Conservation (phyloP, 2,888 invertebrate species). For the Hydraecia micacea region DNA sequence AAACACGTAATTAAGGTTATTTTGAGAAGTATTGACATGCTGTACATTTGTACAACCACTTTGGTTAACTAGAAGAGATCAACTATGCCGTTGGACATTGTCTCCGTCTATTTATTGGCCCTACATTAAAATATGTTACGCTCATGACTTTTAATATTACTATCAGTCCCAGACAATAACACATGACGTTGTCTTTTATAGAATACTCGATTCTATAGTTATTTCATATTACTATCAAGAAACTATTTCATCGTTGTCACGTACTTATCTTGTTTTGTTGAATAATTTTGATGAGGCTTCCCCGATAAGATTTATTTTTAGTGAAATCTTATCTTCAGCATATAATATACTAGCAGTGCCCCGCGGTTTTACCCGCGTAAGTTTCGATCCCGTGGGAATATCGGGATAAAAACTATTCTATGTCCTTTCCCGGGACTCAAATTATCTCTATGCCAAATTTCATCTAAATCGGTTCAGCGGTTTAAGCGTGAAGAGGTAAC, state of each 20-base stretch:
- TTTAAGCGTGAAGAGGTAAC: no score
- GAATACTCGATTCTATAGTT: neutral
- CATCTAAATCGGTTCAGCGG: no score
- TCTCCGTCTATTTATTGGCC: conserved; percentile 14
- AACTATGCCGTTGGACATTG: neutral
- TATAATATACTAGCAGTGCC: no score
- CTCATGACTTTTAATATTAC: conserved; percentile 17
- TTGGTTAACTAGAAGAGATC: neutral
- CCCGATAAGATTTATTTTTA: no score
- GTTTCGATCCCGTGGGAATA: no score
- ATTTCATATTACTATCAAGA: neutral
- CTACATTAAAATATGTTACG: neutral
- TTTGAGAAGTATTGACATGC: conserved; percentile 4
- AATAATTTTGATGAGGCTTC: neutral
- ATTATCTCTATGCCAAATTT: no score
- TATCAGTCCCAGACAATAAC: neutral
- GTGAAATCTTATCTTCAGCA: no score
- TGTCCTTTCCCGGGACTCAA: no score
- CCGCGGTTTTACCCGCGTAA: no score
- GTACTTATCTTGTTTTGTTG: neutral
- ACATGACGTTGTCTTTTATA: conserved; percentile 2
- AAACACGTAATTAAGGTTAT: conserved; percentile 1
- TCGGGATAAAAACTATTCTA: no score
- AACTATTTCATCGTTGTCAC: neutral
- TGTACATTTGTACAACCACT: conserved; percentile 4